Conservation (phyloP, 2,888 invertebrate genomes). For the Brachypterus glaber region DNA sequence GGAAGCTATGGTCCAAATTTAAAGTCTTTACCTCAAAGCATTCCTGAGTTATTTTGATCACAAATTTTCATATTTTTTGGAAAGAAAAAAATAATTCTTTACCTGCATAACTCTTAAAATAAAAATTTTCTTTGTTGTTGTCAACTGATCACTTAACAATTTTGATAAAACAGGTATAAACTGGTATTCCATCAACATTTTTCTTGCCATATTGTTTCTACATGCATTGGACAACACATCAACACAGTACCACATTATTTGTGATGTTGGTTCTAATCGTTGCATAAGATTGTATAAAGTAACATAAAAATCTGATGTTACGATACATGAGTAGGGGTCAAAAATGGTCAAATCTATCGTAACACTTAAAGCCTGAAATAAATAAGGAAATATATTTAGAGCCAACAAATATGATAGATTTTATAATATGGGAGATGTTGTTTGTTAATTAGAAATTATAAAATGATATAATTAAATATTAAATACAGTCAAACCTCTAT, state of each 20-base stretch:
- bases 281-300: constrained; percentile 57
- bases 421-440: neutral
- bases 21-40: too few relatives aligned
- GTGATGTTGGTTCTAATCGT: constrained; percentile 46
- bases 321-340: constrained; percentile 54
- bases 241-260: constrained; percentile 55
- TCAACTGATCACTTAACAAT: constrained; percentile 50
- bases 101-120: constrained; percentile 57
- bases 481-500: too few relatives aligned
- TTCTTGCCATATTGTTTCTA: constrained; percentile 51
- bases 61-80: too few relatives aligned
- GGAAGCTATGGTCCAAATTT: too few relatives aligned
- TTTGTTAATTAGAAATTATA: neutral
- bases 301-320: constrained; percentile 58
- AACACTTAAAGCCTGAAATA: constrained; percentile 52
- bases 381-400: neutral
- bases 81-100: constrained; percentile 11
- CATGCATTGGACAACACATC: constrained; percentile 55
- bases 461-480: too few relatives aligned
- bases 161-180: constrained; percentile 57
- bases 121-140: constrained; percentile 54
- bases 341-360: constrained; percentile 56
- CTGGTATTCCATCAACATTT: constrained; percentile 58
- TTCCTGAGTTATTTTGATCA: too few relatives aligned
- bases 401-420: neutral